Evolutionary conservation across 2,797 vertebrate genomes (phyloP), one percentile per base, ranked within the genome.

Genomic region (Sciurus vulgaris): DNA sequence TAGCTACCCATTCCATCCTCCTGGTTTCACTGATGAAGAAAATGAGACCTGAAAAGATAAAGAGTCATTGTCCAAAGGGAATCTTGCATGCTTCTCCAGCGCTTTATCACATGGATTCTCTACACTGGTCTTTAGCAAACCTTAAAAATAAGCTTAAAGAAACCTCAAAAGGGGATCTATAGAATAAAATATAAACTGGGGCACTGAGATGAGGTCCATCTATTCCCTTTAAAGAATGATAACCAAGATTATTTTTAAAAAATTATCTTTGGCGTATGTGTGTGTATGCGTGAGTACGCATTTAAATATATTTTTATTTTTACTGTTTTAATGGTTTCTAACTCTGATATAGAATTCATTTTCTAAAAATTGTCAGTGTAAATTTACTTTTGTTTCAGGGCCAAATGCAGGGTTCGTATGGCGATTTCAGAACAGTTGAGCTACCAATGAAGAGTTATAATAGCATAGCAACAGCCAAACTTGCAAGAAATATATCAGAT

Each of bases 181-280:
- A 94, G 22, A 86, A 93, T 91, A 74, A 95, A 96, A 87, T 59
- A 73, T n/a, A 91, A 84, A 59, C 72, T 54, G 49, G 56, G 61
- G 49, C 76, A 84, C 4, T 20, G 51, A 92, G 44, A 70, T 87
- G 78, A 97, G 63, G 54, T 26, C 51, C 63, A 88, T 14, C 3
- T 6, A 51, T 97, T 95, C 92, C 94, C 93, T 84, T 97, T 94
- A 93, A 38, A 92, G 87, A 85, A 35, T 89, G 54, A 96, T 91
- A 96, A 89, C 61, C 87, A 96, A 96, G 86, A 47, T 87, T 95
- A 78, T 92, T 84, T 95, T 91, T 94, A 90, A 93, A 96, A 97
- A 95, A 20, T n/a, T 7, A 6, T 88, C 28, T 95, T 88, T 67
- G n/a, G 67, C 24, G 6, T 47, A 24, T n/a, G 30, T 70, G n/a